Evolutionary conservation across 2,888 invertebrate genomes (phyloP).

Genomic region (Protophormia terraenovae): DNA sequence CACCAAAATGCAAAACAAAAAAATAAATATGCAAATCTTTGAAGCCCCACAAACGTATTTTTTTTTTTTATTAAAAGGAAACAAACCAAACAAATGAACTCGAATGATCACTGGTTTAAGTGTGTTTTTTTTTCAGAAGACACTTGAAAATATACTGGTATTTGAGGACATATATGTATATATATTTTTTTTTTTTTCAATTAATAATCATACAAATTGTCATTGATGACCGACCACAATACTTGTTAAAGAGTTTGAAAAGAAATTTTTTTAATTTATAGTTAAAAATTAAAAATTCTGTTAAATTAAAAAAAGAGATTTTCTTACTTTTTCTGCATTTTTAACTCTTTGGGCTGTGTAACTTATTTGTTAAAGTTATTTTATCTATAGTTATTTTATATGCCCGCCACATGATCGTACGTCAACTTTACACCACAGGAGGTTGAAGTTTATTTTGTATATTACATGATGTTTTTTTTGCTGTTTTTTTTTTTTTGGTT

Average conservation of each 20-base stretch:
- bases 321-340: not conserved
- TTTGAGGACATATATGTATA: no score
- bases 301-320: conserved; percentile 42
- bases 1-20: conserved; percentile 47
- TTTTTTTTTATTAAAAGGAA: conserved; percentile 25
- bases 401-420: conserved; percentile 68
- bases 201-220: conserved; percentile 30
- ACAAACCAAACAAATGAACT: conserved; percentile 38
- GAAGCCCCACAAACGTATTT: conserved; percentile 53
- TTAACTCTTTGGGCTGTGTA: conserved; percentile 3
- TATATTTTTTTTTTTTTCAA: no score
- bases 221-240: conserved; percentile 26
- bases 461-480: conserved; percentile 66
- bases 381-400: conserved; percentile 64
- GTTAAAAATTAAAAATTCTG: conserved; percentile 41
- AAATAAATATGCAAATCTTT: conserved; percentile 66
- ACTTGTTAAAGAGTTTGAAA: conserved; percentile 16
- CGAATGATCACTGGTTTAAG: conserved; percentile 8
- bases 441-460: conserved; percentile 69
- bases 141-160: no score
- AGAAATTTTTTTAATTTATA: conserved; percentile 39
- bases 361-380: conserved; percentile 49
- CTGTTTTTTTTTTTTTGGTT: conserved; percentile 37
- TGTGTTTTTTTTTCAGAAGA: no score
- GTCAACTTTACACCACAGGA: conserved; percentile 69